Evolutionary conservation across 2,113 vertebrate species (phyloP), one percentile per base, ranked within the genome.

Genomic region (Hyaena hyaena): DNA sequence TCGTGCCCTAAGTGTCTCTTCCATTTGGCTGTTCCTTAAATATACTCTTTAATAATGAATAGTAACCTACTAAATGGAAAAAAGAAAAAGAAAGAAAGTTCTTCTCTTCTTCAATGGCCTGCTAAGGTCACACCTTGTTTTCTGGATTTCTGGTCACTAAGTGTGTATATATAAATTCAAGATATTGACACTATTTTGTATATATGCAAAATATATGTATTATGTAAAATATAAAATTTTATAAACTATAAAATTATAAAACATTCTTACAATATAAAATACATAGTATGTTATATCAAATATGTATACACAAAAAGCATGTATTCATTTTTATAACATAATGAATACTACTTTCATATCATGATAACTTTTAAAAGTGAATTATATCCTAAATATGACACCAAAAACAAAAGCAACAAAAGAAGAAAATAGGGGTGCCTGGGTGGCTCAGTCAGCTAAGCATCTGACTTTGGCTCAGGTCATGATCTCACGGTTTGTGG

Each of bases 301-400:
- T 48, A 48, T 81, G 35, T 61, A 24, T 50, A 43, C 12, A 85
- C 48, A 90, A 74, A 43, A 45, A 88, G 84, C 43, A 61, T 33
- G 21, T 81, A 48, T 69, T 84, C 23, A 50, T 85, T 93, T 92
- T 35, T 93, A 43, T 86, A 45, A 92, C 48, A 88, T 43, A 88
- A 33, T 43, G 58, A 81, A 81, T 14, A 82, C 23, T 43, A 87
- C 88, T 89, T 90, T 95, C 24, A 58, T 90, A 79, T 50, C 19
- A 82, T 4, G 43, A 33, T 95, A 55, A 69, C 28, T 93, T 94
- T 83, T 33, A 7, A 3, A 88, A 71, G 53, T n/a, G 33, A 89
- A 86, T n/a, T 92, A 9, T 73, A 24, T 48, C 48, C 73, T 94
- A 92, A 61, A 73, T 39, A 53, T 45, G 45, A 73, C 45, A 87